phyloP scores from a whole-genome alignment of 2,888 invertebrate species.

The Xestoiulus laeticollis region DNA sequence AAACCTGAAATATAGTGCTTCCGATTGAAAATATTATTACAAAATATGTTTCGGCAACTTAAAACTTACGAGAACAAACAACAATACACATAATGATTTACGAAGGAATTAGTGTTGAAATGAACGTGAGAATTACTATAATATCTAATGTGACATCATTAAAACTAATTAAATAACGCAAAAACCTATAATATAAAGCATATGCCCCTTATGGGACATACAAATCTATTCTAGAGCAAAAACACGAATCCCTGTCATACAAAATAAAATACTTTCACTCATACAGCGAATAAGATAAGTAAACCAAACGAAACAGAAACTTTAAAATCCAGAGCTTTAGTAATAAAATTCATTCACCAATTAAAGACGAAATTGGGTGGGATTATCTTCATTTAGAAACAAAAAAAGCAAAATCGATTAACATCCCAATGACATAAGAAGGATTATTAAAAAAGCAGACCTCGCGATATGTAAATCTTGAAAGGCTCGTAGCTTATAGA shows the following conservation, averaged over 20 bases:
- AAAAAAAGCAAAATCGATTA: background rate
- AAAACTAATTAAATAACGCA: background rate
- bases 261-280: conserved; percentile 23
- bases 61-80: background rate
- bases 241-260: background rate
- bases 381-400: background rate
- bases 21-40: background rate
- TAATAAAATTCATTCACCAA: background rate
- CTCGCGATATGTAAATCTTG: background rate
- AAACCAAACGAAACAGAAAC: no score
- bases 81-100: background rate
- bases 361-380: background rate
- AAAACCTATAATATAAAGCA: background rate
- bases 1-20: background rate
- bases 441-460: background rate
- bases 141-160: background rate
- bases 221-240: background rate
- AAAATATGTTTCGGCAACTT: background rate
- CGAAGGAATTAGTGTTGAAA: background rate
- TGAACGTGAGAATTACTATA: background rate
- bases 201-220: background rate
- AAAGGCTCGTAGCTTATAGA: background rate
- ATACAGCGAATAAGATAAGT: background rate
- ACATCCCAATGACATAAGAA: background rate
- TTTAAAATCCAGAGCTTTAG: no score